Percentiles rank a stretch among this genome's conserved stretches.
Evolutionary conservation across 2,113 vertebrate genomes (phyloP).

Genomic region (Sceloporus tristichus): DNA sequence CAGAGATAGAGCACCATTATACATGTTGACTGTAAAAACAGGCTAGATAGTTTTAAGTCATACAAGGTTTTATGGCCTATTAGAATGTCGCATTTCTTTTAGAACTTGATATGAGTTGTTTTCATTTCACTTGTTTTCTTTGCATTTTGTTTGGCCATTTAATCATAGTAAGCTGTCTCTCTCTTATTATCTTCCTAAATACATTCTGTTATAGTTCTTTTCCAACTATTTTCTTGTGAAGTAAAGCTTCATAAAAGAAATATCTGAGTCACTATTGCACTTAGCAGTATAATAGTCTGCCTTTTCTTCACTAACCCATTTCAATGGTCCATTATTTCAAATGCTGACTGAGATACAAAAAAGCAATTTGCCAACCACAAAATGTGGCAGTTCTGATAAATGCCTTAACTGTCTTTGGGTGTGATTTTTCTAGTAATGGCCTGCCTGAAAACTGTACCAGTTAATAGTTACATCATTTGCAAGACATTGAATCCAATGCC

Average conservation of each 20-base stretch:
- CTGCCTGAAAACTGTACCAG: slow-evolving; percentile 29
- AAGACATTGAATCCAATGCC: neutral
- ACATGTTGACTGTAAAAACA: too few species aligned
- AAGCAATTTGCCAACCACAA: slow-evolving; percentile 29
- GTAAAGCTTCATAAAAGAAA: slow-evolving; percentile 30
- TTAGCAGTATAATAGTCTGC: slow-evolving; percentile 14
- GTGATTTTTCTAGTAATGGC: neutral
- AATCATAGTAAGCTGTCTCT: neutral
- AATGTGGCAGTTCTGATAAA: neutral
- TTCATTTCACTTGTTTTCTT: neutral
- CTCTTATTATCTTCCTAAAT: neutral
- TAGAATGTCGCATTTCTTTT: too few species aligned
- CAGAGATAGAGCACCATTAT: too few species aligned
- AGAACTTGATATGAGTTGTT: too few species aligned
- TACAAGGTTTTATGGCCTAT: too few species aligned
- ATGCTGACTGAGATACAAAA: slow-evolving; percentile 19
- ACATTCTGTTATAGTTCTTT: slow-evolving; percentile 7
- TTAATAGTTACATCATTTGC: slow-evolving; percentile 3
- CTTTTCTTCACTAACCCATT: slow-evolving; percentile 30
- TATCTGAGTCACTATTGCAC: slow-evolving; percentile 11
- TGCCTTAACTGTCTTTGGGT: slow-evolving; percentile 22
- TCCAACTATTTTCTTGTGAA: neutral
- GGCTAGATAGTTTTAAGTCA: too few species aligned
- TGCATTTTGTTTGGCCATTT: neutral
- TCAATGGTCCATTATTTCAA: slow-evolving; percentile 50